Base-by-base conservation (phyloP, 2,113 vertebrate species). In the Corythoichthys haematopterus region DNA sequence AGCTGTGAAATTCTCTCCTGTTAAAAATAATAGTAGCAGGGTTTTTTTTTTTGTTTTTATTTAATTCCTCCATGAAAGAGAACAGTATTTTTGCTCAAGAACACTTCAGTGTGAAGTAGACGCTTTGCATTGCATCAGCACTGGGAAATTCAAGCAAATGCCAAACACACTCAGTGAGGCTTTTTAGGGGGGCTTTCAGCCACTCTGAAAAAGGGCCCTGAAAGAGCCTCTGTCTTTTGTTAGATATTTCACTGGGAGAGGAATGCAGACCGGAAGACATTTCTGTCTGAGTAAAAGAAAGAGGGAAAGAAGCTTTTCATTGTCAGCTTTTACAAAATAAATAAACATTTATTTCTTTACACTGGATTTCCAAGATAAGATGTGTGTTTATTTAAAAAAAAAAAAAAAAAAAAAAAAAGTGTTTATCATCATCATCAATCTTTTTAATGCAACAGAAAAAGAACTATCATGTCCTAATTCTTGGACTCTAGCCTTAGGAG, bases 21-120 rank as follows among this genome's bases (percentile, higher is more conserved):
- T 28, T 28, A 28, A 28, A 28, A 28, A 28, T 28, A 28, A 28
- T 28, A 28, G 20, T 28, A 28, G 20, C 20, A 28, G 38, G 38
- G 38, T 40, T 40, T 40, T 40, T 40, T 3, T 40, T 40, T 6
- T 40, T 40, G 3, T 40, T 40, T 6, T 6, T 6, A 6, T 4
- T 4, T 58, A 67, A 76, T 80, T 68, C 35, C 12, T 52, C 48
- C 64, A 2, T 2, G 60, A 78, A 71, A 70, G 55, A 64, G 64
- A 76, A 78, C 79, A 65, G 75, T 3, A 6, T 58, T 79, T 80
- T 74, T 47, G 43, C 74, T 70, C 37, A 55, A 79, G 77, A 37
- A 75, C 81, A 46, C 74, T 85, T 69, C 65, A 80, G 33, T 69
- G 56, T 63, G 48, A 56, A 80, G 76, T 47, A 50, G 16, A 60